A percentile compares a stretch with the other conserved stretches of the same genome.
Evolutionary conservation across 2,113 vertebrate species (phyloP).

Genomic region (Theristicus caerulescens): DNA sequence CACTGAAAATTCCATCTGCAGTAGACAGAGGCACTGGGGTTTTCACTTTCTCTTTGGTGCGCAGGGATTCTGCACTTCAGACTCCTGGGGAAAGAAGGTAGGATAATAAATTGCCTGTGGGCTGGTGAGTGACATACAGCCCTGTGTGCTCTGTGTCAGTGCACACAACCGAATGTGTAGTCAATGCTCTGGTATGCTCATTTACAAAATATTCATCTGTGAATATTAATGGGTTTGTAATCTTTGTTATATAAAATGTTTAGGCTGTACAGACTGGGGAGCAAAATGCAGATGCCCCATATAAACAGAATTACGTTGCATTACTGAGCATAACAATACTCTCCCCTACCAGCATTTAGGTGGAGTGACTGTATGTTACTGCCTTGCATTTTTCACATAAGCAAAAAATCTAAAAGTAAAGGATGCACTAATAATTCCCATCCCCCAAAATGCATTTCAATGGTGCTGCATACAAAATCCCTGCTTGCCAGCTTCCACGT

Average conservation of each 20-base stretch:
- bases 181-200: slow-evolving; percentile 43
- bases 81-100: background rate
- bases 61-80: background rate
- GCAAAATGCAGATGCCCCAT: slow-evolving; percentile 52
- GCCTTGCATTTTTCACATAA: slow-evolving; percentile 68
- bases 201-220: slow-evolving; percentile 69
- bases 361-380: slow-evolving; percentile 69
- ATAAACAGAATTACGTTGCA: slow-evolving; percentile 69
- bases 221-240: slow-evolving; percentile 77
- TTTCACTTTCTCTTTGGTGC: background rate
- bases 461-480: slow-evolving; percentile 77
- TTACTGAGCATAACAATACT: slow-evolving; percentile 68
- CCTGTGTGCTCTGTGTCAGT: slow-evolving; percentile 16
- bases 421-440: slow-evolving; percentile 66
- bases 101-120: background rate
- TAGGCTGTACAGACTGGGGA: slow-evolving; percentile 72
- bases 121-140: background rate
- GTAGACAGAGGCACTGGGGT: background rate
- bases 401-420: slow-evolving; percentile 53
- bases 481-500: slow-evolving; percentile 72
- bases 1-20: background rate
- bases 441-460: slow-evolving; percentile 61
- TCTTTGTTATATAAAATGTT: slow-evolving; percentile 76
- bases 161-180: slow-evolving; percentile 28
- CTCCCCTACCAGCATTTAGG: slow-evolving; percentile 69